phyloP scores from a whole-genome alignment of 1,140 invertebrate species.

The Bombus vancouverensis region DNA sequence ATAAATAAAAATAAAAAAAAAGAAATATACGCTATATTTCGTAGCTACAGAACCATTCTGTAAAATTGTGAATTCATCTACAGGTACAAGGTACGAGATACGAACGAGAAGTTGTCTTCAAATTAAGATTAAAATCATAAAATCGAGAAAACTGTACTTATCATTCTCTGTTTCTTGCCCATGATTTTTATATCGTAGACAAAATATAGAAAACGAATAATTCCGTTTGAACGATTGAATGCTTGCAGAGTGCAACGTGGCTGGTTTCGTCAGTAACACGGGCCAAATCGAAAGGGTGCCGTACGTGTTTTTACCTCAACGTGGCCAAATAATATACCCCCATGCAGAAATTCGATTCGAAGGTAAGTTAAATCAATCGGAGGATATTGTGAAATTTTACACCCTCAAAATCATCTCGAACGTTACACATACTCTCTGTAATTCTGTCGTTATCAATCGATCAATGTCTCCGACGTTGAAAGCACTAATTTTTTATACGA shows the following conservation, averaged over 20 bases:
- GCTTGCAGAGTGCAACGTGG: conserved; percentile 90
- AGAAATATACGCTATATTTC: too few species aligned
- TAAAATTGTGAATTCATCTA: too few species aligned
- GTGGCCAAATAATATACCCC: conserved; percentile 93
- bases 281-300: conserved; percentile 90
- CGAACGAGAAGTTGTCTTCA: too few species aligned
- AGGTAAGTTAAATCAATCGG: conserved; percentile 81
- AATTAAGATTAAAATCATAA: too few species aligned
- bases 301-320: conserved; percentile 91
- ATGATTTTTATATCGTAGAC: not conserved
- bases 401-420: not conserved
- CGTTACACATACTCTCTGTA: too few species aligned
- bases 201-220: not conserved
- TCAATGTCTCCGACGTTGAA: not conserved
- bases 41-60: too few species aligned
- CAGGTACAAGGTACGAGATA: too few species aligned
- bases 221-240: not conserved
- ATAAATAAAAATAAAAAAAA: too few species aligned
- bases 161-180: too few species aligned
- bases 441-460: not conserved
- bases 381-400: too few species aligned
- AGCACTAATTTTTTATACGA: conserved; percentile 7
- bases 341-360: conserved; percentile 91
- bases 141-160: too few species aligned
- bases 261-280: conserved; percentile 89